Conservation (phyloP, 2,797 vertebrate species). For the Pseudopleuronectes americanus region DNA sequence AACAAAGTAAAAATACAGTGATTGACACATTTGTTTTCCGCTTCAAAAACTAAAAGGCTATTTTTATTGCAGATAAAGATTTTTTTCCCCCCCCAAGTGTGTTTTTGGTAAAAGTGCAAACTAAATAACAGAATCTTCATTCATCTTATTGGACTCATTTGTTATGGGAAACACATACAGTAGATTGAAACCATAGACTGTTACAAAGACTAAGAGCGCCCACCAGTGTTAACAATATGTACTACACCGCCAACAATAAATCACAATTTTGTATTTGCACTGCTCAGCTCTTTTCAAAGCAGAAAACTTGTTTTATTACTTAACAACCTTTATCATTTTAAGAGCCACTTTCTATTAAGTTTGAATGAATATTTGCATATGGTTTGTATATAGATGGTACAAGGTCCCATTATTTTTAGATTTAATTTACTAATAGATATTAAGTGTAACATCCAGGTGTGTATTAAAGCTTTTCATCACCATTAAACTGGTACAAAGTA, state of each 20-base stretch:
- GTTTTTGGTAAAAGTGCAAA: background rate
- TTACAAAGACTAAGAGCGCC: slow-evolving; percentile 54
- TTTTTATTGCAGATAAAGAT: background rate
- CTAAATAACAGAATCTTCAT: background rate
- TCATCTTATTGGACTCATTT: background rate
- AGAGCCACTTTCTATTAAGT: background rate
- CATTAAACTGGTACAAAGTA: background rate
- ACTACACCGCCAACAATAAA: slow-evolving; percentile 21
- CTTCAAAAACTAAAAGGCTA: background rate
- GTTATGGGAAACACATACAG: background rate
- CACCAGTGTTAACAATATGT: slow-evolving; percentile 48
- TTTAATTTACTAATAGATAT: background rate
- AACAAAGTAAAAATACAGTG: no score
- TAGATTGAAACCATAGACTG: background rate
- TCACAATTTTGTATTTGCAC: background rate
- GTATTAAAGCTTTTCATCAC: slow-evolving; percentile 1
- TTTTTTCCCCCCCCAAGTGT: background rate
- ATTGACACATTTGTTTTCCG: no score
- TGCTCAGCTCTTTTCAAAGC: background rate
- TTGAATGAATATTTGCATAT: background rate
- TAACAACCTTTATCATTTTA: background rate
- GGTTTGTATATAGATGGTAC: background rate
- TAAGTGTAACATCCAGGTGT: background rate
- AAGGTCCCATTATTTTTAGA: background rate
- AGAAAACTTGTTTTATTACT: background rate